Evolutionary conservation across 2,888 invertebrate species (phyloP), one percentile per base, ranked within the genome.

Genomic region (Pardosa pseudoannulata): DNA sequence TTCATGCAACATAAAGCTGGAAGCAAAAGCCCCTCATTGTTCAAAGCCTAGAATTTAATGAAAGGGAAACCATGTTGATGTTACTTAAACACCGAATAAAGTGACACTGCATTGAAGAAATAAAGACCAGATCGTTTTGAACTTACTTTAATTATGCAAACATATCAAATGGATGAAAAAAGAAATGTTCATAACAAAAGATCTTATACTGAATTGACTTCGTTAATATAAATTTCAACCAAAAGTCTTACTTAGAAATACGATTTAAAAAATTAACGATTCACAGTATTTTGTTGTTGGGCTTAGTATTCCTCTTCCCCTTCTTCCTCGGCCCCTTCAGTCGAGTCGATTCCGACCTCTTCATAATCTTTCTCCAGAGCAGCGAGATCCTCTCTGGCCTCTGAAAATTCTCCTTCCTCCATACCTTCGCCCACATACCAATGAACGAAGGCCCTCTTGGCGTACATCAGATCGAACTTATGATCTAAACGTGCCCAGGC

Each of bases 371-470:
- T 91, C 82, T 91, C 92, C 76, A 92, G 88, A n/a, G 92, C 91
- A 3, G 91, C 92, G 79, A 97, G 93, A 92, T 92, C 92, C 89
- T 92, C 92, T n/a, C 92, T 89, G 3, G 92, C 92, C 89, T 92
- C 92, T 2, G 91, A 90, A 88, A 92, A 92, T 88, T 92, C 92
- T 16, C 92, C 92, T 88, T 90, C 90, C 73, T 90, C 90, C 88
- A 90, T 90, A 56, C 90, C 90, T 80, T 90, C 92, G 19, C 92
- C 92, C 9, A 92, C 92, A 90, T 93, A 96, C 96, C 95, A 97
- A 92, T 97, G 97, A 13, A 97, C 94, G 91, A 97, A 97, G 3
- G 97, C 96, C 79, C 96, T 93, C 91, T 96, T 96, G 80, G 94
- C 93, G 90, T 94, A 96, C 94, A 97, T 95, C 72, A 95, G 91